These are phyloP conservation scores for Margarornis squamiger DNA, from an alignment of 2,797 vertebrate species.

Conservation along the genomic window DNA sequence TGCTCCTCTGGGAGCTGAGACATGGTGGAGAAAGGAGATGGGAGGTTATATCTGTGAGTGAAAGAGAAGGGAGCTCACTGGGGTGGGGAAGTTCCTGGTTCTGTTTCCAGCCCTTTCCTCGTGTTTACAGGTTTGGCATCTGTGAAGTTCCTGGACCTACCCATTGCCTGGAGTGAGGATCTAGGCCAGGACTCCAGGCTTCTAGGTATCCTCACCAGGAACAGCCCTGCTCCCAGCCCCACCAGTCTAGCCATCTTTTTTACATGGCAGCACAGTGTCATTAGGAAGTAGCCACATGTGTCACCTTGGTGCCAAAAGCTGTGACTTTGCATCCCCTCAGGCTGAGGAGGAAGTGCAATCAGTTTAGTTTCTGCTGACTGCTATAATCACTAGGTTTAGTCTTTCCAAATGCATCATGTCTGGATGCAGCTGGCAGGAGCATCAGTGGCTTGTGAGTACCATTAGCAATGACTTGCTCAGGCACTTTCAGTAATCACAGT, in stretches of 20 bases:
- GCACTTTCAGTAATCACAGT: background rate
- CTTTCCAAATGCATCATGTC: background rate
- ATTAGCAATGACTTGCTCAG: background rate
- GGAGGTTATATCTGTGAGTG: background rate
- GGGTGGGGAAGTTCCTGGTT: background rate
- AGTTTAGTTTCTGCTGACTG: slow-evolving; percentile 30
- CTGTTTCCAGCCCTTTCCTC: background rate
- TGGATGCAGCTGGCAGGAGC: background rate
- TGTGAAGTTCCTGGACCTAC: background rate
- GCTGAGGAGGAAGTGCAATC: slow-evolving; percentile 28
- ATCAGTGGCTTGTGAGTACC: background rate
- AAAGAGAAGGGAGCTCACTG: fast-evolving
- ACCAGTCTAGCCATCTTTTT: slow-evolving; percentile 17
- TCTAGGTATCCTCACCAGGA: background rate
- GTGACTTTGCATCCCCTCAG: background rate
- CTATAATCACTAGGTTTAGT: background rate
- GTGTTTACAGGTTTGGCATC: background rate
- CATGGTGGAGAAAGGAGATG: background rate
- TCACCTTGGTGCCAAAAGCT: background rate
- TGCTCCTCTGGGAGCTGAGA: background rate
- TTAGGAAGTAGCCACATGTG: background rate
- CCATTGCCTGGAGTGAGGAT: background rate
- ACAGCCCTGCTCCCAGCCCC: background rate
- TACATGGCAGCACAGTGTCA: background rate
- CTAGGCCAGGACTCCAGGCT: background rate